These are phyloP conservation scores for Colaptes auratus DNA, from an alignment of 2,113 vertebrate species.

Conservation along the genomic window DNA sequence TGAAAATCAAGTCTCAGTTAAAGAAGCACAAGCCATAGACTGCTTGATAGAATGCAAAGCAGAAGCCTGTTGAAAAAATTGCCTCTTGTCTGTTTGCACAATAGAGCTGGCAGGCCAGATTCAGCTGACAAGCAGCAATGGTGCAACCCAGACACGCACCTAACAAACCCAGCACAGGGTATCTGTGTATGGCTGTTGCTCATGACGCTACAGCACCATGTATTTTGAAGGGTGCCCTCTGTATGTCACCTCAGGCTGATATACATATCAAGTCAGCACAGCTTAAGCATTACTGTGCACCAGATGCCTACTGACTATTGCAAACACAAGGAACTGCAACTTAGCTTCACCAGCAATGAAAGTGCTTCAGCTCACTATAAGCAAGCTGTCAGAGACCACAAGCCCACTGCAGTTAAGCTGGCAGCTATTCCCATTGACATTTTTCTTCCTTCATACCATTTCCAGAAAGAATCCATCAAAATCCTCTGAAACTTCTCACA, in stretches of 20 bases:
- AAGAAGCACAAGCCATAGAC: neutral
- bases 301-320: neutral
- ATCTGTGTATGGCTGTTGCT: neutral
- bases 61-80: neutral
- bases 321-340: neutral
- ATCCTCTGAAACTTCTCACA: neutral
- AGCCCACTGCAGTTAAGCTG: neutral
- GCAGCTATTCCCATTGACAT: neutral
- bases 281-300: neutral
- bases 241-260: accelerated
- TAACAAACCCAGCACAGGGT: neutral
- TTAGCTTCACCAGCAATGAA: neutral
- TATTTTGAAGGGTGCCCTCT: neutral
- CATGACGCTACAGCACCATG: neutral
- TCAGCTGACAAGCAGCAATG: neutral
- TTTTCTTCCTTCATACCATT: neutral
- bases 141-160: neutral
- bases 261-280: neutral
- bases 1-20: neutral
- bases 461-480: neutral
- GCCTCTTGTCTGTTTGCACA: neutral
- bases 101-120: neutral
- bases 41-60: neutral
- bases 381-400: neutral
- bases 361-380: neutral